Conservation (phyloP, 2,797 vertebrate genomes). For the Poecilia gillii region DNA sequence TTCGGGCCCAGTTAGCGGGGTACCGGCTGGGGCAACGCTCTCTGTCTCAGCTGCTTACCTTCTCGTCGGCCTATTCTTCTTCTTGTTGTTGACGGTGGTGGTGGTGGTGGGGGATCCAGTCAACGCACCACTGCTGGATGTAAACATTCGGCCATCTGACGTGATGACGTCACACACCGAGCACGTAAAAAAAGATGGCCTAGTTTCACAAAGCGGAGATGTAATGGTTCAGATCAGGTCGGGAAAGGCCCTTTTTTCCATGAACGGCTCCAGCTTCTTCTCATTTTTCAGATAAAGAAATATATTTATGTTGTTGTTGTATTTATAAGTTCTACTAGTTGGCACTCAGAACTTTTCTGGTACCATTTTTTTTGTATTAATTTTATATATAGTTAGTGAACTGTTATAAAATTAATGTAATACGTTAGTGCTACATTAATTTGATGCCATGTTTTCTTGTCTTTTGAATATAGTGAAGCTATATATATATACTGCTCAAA, state of each 20-base stretch:
- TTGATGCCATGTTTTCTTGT: too few relatives aligned
- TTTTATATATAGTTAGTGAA: too few relatives aligned
- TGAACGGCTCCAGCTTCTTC: too few relatives aligned
- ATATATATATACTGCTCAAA: too few relatives aligned
- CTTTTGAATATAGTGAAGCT: too few relatives aligned
- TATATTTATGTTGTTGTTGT: background rate
- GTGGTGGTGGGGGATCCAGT: slow-evolving; percentile 25
- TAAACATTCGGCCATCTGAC: slow-evolving; percentile 84
- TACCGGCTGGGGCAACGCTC: background rate
- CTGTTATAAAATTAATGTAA: too few relatives aligned
- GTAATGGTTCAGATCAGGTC: slow-evolving; percentile 31
- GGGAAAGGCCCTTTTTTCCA: background rate
- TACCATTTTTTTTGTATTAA: background rate
- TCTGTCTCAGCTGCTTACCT: background rate
- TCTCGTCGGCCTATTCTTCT: background rate
- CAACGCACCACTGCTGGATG: slow-evolving; percentile 71
- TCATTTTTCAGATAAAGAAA: background rate
- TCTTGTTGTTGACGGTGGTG: slow-evolving; percentile 24
- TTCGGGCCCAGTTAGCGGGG: background rate
- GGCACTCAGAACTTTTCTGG: background rate
- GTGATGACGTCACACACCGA: slow-evolving; percentile 75
- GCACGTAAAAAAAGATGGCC: slow-evolving; percentile 19
- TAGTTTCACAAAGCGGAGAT: background rate
- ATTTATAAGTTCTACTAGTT: background rate
- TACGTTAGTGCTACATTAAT: too few relatives aligned